Evolutionary conservation across 1,140 invertebrate genomes (phyloP), one percentile per base, ranked within the genome.

Genomic region (Monomorium pharaonis): DNA sequence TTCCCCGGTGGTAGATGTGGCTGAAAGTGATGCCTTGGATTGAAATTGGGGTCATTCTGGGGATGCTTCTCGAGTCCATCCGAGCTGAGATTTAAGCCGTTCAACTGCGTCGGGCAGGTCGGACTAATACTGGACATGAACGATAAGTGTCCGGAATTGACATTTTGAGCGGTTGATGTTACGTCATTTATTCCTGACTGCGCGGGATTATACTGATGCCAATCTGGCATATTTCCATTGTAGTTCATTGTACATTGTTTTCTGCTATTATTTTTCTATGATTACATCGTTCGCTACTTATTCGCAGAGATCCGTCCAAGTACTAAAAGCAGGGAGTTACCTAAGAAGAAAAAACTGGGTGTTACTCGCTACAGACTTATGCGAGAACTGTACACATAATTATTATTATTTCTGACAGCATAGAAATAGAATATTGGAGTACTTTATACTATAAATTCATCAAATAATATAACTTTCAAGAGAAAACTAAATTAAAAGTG

Each of bases 211-310:
- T 89, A 91, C 14, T 91, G 90, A 75, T 91, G 90, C 90, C 90
- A 91, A 86, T 91, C 88, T 85, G 90, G 86, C 88, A 91, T 86
- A 86, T 89, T 91, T 75, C 90, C 89, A 87, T 42, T 37, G 90
- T 91, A 91, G 90, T 91, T 91, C 90, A 91, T 91, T 91, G 90
- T 91, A 91, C 90, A 91, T 91, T 88, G 77, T 91, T 81, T 88
- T n/a, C n/a, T 84, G 75, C 5, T 81, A 67, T 65, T 84, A 67
- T 70, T 86, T 83, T 87, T 0, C 18, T 74, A 21, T 84, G 63
- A 80, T 80, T 76, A 83, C 76, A 62, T 88, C 51, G 63, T 86
- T 86, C 72, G 70, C 65, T n/a, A n/a, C 54, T 78, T 56, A 42
- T 65, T 37, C 58, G 49, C 47, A 70, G 21, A 62, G n/a, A 56